Evolutionary conservation across 2,797 vertebrate genomes (phyloP).

Genomic region (Morelia viridis): DNA sequence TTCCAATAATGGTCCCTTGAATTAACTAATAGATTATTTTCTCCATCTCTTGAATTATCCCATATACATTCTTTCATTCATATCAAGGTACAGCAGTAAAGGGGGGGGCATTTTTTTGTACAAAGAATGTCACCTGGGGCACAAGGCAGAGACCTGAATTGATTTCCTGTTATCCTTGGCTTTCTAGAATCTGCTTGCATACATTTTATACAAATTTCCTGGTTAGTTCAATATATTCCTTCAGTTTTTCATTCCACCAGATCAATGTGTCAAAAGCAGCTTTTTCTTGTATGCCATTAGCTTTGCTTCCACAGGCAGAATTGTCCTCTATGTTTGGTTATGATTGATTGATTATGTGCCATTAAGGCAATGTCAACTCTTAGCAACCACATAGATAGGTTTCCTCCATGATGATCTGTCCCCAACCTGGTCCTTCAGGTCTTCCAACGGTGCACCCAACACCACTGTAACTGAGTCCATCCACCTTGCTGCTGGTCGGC

Average conservation of each 20-base stretch:
- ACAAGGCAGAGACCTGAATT: conserved; percentile 71
- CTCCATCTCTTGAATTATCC: conserved; percentile 66
- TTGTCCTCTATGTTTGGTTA: conserved; percentile 74
- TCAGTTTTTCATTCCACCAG: conserved; percentile 76
- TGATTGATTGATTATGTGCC: neutral
- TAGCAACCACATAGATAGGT: neutral
- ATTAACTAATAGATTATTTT: conserved; percentile 73
- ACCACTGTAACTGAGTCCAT: neutral
- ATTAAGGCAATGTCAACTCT: neutral
- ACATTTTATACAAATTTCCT: conserved; percentile 67
- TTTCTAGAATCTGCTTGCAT: conserved; percentile 71
- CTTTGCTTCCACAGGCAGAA: conserved; percentile 73
- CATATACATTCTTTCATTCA: conserved; percentile 72
- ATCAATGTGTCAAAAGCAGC: conserved; percentile 69
- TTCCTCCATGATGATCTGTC: neutral
- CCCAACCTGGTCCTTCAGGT: neutral
- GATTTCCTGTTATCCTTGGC: conserved; percentile 76
- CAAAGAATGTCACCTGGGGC: conserved; percentile 72
- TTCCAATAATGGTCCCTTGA: conserved; percentile 53
- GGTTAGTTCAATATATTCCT: conserved; percentile 72
- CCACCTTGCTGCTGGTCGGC: neutral
- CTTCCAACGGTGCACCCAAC: neutral
- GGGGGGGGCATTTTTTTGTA: conserved; percentile 60
- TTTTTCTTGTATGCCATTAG: conserved; percentile 68
- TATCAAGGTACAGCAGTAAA: conserved; percentile 67